Evolutionary conservation across 2,113 vertebrate genomes (phyloP), one percentile per base, ranked within the genome.

Genomic region (Odobenus rosmarus): DNA sequence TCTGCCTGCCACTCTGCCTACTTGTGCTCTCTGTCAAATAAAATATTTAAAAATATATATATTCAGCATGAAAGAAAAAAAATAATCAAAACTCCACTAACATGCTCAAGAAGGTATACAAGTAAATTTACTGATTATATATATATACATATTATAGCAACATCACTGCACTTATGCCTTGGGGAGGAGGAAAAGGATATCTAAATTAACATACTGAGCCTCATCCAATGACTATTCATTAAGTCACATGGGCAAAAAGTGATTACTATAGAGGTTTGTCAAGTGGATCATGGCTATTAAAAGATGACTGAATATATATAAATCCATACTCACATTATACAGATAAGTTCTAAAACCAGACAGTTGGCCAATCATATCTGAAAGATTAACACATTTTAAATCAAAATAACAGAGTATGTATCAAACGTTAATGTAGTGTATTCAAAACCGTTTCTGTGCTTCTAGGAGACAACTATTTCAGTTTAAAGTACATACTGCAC

Each of bases 101-200:
- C 79, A 0, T 62, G 33, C 36, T 90, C 92, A 62, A 86, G 76
- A 95, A 80, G 26, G 3, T 31, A 67, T 13, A 77, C 21, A 95
- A 95, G 51, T 80, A 4, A 26, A 90, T 39, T n/a, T 90, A 79
- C 85, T 39, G 84, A 76, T 51, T 94, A 67, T 55, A 97, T 18
- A 97, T 18, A 79, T 1, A 55, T 28, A 77, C 6, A n/a, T 28
- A 23, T 76, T 72, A 71, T 46, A 85, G 51, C 95, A 87, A 23
- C 67, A 49, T 90, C 39, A 59, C 19, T 69, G 36, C 4, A 88
- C 16, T 94, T 64, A 42, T 33, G 21, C 76, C 5, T n/a, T 62
- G 18, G 4, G 24, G 46, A 7, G 36, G 16, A n/a, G 14, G 18
- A 42, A 55, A 69, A 28, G 10, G 13, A 39, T 51, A 87, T 24